A percentile compares a stretch with the other conserved stretches of the same genome.
Evolutionary conservation across 2,797 vertebrate genomes (phyloP).

Genomic region (Tragelaphus oryx): DNA sequence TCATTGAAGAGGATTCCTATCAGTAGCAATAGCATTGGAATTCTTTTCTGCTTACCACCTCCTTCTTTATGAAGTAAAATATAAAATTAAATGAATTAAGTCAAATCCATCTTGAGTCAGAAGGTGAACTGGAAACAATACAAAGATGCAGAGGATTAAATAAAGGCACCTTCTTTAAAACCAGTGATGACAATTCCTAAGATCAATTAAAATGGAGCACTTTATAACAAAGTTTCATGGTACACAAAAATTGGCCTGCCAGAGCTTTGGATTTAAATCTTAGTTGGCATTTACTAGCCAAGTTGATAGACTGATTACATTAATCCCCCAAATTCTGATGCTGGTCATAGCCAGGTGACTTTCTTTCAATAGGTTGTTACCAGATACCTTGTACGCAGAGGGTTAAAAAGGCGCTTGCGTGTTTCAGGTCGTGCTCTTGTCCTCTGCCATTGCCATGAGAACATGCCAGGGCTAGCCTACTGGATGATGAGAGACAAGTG

Average conservation of each 20-base stretch:
- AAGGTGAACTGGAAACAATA: background rate
- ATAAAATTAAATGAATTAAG: background rate
- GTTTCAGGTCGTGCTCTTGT: background rate
- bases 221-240: background rate
- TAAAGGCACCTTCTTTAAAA: background rate
- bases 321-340: background rate
- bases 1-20: background rate
- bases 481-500: background rate
- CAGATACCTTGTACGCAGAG: background rate
- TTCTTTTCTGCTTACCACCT: background rate
- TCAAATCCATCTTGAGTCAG: background rate
- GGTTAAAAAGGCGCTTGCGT: background rate
- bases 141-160: constrained; percentile 8
- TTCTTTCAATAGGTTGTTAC: background rate
- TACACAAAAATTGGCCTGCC: background rate
- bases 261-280: background rate
- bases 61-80: background rate
- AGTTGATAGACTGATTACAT: background rate
- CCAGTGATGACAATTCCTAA: background rate
- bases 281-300: background rate
- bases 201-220: background rate
- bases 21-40: background rate
- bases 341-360: background rate
- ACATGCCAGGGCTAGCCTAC: background rate
- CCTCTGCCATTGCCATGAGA: background rate